phyloP scores from a whole-genome alignment of 1,140 invertebrate genomes.

The Brachionus asplanchnoidis region DNA sequence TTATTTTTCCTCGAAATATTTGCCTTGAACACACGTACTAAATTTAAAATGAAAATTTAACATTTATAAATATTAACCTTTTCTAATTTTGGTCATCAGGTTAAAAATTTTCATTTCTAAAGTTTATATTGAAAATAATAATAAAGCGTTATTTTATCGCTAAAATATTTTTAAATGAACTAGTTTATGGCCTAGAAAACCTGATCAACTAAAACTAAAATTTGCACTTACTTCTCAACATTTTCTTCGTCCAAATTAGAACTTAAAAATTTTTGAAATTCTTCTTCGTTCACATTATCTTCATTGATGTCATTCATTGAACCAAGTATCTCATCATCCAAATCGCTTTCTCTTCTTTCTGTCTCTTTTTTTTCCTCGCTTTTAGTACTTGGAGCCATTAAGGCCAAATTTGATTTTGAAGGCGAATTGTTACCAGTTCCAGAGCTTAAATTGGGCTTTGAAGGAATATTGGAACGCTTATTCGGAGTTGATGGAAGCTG shows the following conservation, averaged over 20 bases:
- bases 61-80: slow-evolving; percentile 5
- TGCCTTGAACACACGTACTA: neutral
- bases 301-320: neutral
- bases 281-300: slow-evolving; percentile 14
- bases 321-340: neutral
- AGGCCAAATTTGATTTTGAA: neutral
- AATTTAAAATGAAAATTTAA: neutral
- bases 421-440: neutral
- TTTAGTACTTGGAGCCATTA: neutral
- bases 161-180: neutral
- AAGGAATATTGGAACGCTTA: neutral
- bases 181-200: slow-evolving; percentile 30
- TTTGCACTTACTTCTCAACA: neutral
- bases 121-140: slow-evolving; percentile 1
- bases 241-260: slow-evolving; percentile 5
- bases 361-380: neutral
- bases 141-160: neutral
- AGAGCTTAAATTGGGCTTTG: neutral
- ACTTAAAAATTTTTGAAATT: slow-evolving; percentile 32
- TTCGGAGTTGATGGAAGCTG: neutral
- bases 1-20: neutral
- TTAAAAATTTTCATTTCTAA: neutral
- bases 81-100: neutral
- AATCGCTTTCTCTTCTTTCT: neutral
- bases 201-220: neutral